Conservation (phyloP, 2,888 invertebrate genomes). For the Xestobium rufovillosum region DNA sequence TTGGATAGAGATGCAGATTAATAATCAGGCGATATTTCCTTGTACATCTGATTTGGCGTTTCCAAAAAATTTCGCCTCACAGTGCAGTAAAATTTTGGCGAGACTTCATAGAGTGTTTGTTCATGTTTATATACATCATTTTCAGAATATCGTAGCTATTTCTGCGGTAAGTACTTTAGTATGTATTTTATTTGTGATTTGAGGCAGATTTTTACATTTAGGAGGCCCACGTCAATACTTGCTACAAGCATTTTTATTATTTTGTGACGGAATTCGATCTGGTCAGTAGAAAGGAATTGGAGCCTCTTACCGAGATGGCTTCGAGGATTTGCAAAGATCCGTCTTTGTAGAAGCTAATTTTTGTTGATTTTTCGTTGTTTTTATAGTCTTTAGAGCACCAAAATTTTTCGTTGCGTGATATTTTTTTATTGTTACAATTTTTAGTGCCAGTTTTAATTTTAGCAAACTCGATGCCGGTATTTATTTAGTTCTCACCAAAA, state of each 20-base stretch:
- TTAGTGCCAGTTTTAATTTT: no score
- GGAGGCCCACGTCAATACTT: constrained; percentile 91
- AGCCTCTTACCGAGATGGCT: constrained; percentile 75
- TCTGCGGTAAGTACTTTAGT: constrained; percentile 63
- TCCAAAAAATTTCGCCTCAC: constrained; percentile 70
- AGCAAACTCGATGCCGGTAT: no score
- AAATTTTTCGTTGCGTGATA: no score
- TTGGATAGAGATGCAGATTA: constrained; percentile 86
- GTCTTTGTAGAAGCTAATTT: no score
- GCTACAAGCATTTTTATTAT: constrained; percentile 91
- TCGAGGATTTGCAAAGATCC: constrained; percentile 59
- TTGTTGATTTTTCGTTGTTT: no score
- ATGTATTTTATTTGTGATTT: no score
- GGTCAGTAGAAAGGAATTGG: constrained; percentile 74
- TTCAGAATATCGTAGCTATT: constrained; percentile 78
- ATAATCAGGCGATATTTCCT: constrained; percentile 80
- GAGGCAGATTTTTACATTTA: constrained; percentile 43
- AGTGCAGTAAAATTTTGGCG: constrained; percentile 81
- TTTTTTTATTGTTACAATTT: no score
- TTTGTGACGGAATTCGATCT: constrained; percentile 83
- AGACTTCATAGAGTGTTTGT: constrained; percentile 85
- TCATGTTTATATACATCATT: constrained; percentile 91
- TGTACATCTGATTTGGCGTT: constrained; percentile 79
- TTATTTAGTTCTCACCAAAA: no score
- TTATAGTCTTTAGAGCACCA: no score